Evolutionary conservation across 1,140 invertebrate genomes (phyloP), one percentile per base, ranked within the genome.

Genomic region (Laupala kohalensis): DNA sequence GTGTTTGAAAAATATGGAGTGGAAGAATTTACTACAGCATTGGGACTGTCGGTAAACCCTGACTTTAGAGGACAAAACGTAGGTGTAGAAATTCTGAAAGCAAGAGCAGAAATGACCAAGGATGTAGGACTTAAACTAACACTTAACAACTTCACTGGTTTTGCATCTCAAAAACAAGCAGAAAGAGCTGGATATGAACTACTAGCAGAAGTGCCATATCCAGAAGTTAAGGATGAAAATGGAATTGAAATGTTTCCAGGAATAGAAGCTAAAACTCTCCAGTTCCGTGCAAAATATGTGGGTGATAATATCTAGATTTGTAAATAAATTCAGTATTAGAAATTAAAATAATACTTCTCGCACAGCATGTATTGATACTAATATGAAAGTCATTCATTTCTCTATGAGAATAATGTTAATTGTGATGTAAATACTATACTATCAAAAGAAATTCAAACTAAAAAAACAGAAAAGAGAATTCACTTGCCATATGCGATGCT

Each of bases 1-100:
- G 65, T 76, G 4, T 77, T 72, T 4, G 69, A 77, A 64, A 74
- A 73, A 66, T 80, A 78, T 27, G 76, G 76, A 0, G 71, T 78
- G 24, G 76, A 79, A 67, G 76, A 76, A 30, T 81, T 78, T 66
- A 28, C 81, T 19, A 27, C 29, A 19, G 78, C 78, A 9, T 65
- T 78, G 23, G 79, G 80, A 0, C 74, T 81, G 24, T 76, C 76
- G 6, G 79, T 81, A 9, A 9, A 76, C n/a, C 76, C 78, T 0
- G 24, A n/a, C 24, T 80, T 75, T 37, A 76, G 79, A n/a, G 79
- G 79, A 5, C 76, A 79, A 27, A 75, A 76, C 62, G 69, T 81
- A 27, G 79, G 78, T n/a, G n/a, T 27, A 4, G 69, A 71, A 27
- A 29, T 71, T 15, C 62, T 71, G 4, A 29, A 27, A 65, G n/a